Evolutionary conservation across 1,140 invertebrate genomes (phyloP).

Genomic region (Hylaeus volcanicus): DNA sequence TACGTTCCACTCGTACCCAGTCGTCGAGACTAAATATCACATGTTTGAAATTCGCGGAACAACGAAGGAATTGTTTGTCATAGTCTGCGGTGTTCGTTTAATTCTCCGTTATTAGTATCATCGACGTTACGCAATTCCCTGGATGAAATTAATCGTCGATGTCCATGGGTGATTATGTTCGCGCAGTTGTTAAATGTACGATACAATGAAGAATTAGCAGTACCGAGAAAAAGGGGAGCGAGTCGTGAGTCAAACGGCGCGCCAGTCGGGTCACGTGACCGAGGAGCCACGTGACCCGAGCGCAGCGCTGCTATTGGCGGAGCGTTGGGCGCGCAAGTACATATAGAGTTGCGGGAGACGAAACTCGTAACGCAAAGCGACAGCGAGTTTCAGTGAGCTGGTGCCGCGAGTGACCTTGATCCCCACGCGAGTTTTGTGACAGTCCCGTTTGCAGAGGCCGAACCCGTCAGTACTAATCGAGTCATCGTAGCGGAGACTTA

Average conservation of each 20-base stretch:
- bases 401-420: conserved; percentile 68
- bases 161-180: background rate
- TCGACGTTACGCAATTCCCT: too few relatives aligned
- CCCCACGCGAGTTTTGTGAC: conserved; percentile 59
- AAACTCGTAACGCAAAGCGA: conserved; percentile 51
- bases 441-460: conserved; percentile 39
- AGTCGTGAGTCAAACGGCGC: conserved; percentile 43
- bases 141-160: too few relatives aligned
- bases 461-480: conserved; percentile 55
- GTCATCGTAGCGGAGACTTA: conserved; percentile 49
- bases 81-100: background rate
- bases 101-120: background rate
- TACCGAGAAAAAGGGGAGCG: conserved; percentile 35
- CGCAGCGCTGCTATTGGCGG: conserved; percentile 21
- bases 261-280: background rate
- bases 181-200: background rate
- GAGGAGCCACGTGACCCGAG: conserved; percentile 26
- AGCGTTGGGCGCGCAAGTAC: conserved; percentile 13
- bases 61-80: background rate
- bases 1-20: background rate
- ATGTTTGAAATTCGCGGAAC: background rate
- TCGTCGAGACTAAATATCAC: background rate
- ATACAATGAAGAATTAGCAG: background rate
- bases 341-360: conserved; percentile 51
- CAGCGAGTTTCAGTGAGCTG: conserved; percentile 53